These are phyloP conservation scores for Anodontia alba DNA, from an alignment of 2,888 invertebrate genomes.

Conservation along the genomic window DNA sequence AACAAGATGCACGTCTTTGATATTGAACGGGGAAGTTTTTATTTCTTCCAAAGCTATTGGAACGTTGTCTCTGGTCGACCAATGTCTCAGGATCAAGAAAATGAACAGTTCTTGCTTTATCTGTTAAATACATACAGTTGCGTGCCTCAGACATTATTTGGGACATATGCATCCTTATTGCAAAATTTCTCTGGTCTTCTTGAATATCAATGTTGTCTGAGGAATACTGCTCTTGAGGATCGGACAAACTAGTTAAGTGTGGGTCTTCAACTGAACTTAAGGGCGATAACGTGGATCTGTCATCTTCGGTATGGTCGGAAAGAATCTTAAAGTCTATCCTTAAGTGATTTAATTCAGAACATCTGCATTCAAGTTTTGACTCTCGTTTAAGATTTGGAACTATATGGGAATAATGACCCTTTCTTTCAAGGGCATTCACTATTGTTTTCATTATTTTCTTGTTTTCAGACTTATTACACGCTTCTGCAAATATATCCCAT, in stretches of 20 bases:
- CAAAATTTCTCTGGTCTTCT: background rate
- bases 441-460: background rate
- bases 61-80: background rate
- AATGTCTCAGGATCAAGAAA: background rate
- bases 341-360: background rate
- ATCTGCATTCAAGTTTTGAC: background rate
- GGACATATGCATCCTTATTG: background rate
- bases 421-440: background rate
- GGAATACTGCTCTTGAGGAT: background rate
- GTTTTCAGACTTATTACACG: background rate
- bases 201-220: background rate
- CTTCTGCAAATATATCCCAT: background rate
- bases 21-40: too few species aligned
- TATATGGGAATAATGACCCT: constrained; percentile 10
- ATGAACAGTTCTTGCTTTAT: too few species aligned
- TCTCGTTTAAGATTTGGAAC: background rate
- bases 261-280: background rate
- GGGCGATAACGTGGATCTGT: background rate
- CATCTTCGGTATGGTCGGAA: background rate
- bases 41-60: background rate
- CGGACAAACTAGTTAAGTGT: background rate
- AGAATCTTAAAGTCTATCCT: background rate
- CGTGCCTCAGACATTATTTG: background rate
- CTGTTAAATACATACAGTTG: background rate
- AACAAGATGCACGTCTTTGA: background rate